These are phyloP conservation scores for Hermaeophaga mercurialis DNA, from an alignment of 2,888 invertebrate species.

Conservation along the genomic window DNA sequence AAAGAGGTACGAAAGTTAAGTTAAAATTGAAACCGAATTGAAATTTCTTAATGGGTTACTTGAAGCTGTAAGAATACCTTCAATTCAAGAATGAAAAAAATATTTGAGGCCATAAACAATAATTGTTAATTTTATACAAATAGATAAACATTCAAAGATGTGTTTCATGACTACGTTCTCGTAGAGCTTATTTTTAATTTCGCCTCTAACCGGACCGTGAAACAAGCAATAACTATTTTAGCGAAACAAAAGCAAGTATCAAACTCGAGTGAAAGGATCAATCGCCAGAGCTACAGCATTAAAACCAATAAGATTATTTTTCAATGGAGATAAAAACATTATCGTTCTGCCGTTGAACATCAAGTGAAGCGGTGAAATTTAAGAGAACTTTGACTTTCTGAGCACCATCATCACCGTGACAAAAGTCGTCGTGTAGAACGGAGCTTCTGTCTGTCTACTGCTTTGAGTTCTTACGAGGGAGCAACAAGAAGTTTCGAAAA, in stretches of 20 bases:
- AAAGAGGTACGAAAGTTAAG: too few relatives aligned
- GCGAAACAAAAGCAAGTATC: neutral
- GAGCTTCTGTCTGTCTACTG: constrained; percentile 27
- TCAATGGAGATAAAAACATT: constrained; percentile 27
- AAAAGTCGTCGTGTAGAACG: constrained; percentile 34
- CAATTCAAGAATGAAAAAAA: too few relatives aligned
- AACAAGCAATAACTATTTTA: constrained; percentile 1
- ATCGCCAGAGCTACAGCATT: constrained; percentile 18
- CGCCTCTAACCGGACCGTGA: too few relatives aligned
- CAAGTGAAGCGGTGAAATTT: constrained; percentile 32
- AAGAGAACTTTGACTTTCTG: constrained; percentile 31
- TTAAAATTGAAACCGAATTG: too few relatives aligned
- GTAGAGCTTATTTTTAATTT: too few relatives aligned
- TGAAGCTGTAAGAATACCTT: too few relatives aligned
- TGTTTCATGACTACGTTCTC: too few relatives aligned
- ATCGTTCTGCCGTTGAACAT: constrained; percentile 28
- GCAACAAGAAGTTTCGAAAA: neutral
- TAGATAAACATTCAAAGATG: too few relatives aligned
- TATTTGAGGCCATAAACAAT: too few relatives aligned
- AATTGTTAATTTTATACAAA: too few relatives aligned
- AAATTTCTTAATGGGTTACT: too few relatives aligned
- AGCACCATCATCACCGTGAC: constrained; percentile 32
- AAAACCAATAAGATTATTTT: constrained; percentile 27
- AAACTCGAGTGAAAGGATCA: constrained; percentile 15
- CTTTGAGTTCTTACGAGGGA: neutral